A percentile compares a stretch with the other conserved stretches of the same genome.
Evolutionary conservation across 2,113 vertebrate species (phyloP).

Genomic region (Trichomycterus rosablanca): DNA sequence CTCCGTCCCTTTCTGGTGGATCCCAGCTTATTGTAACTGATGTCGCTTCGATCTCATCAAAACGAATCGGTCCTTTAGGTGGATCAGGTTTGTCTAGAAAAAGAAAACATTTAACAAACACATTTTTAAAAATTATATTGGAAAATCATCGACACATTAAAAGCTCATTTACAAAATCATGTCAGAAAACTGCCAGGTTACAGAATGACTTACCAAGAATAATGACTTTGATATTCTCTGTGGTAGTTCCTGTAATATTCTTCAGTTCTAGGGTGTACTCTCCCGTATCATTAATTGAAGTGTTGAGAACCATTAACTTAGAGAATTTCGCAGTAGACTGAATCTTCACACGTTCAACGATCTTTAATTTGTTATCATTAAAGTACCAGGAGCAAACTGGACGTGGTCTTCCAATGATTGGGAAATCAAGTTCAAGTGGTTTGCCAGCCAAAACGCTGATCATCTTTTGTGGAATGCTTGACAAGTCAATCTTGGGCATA

Average conservation of each 20-base stretch:
- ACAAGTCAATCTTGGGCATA: constrained; percentile 83
- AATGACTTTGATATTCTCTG: constrained; percentile 83
- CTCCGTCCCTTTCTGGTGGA: constrained; percentile 85
- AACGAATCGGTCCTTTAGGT: constrained; percentile 80
- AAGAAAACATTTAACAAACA: constrained; percentile 25
- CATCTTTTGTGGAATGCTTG: constrained; percentile 87
- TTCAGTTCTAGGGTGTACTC: constrained; percentile 88
- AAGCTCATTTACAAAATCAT: background rate
- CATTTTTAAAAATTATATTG: too few relatives aligned
- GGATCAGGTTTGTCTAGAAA: constrained; percentile 87
- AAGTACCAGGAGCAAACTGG: constrained; percentile 89
- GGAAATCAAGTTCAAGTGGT: constrained; percentile 84
- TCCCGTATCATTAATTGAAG: constrained; percentile 87
- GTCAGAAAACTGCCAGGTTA: background rate
- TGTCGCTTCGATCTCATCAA: constrained; percentile 88
- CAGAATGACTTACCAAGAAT: constrained; percentile 83
- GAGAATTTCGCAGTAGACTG: constrained; percentile 79
- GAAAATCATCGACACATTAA: constrained; percentile 21
- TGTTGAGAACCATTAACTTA: constrained; percentile 83
- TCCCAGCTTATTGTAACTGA: constrained; percentile 88
- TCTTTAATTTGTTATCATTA: constrained; percentile 77
- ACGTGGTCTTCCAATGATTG: constrained; percentile 86
- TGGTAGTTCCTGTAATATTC: constrained; percentile 79
- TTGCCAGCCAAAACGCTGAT: constrained; percentile 85
- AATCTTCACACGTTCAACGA: constrained; percentile 82